Conservation (phyloP, 1,140 invertebrate species). For the Drosophila simulans region DNA sequence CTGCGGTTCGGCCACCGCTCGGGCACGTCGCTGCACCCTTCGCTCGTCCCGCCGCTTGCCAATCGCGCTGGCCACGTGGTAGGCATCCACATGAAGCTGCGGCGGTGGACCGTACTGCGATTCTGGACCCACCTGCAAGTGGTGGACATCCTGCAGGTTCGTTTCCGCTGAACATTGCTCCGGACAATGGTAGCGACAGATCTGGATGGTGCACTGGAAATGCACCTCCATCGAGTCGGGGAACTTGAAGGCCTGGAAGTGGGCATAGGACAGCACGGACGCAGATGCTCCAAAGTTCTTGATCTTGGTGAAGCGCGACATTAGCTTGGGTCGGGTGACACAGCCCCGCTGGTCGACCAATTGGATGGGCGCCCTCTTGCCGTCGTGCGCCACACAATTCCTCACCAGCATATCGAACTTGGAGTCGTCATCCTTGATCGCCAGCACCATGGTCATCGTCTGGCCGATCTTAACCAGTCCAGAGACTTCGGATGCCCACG, state of each 20-base stretch:
- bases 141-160: slow-evolving; percentile 85
- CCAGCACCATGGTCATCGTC: slow-evolving; percentile 98
- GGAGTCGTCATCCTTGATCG: slow-evolving; percentile 97
- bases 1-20: slow-evolving; percentile 87
- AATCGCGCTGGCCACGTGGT: slow-evolving; percentile 85
- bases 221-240: slow-evolving; percentile 98
- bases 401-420: slow-evolving; percentile 98
- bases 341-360: slow-evolving; percentile 96
- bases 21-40: slow-evolving; percentile 88
- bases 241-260: slow-evolving; percentile 98
- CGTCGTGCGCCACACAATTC: slow-evolving; percentile 97
- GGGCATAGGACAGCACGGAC: slow-evolving; percentile 95
- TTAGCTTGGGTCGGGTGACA: slow-evolving; percentile 95
- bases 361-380: slow-evolving; percentile 97
- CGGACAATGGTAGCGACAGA: slow-evolving; percentile 96
- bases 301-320: slow-evolving; percentile 97
- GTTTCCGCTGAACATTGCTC: slow-evolving; percentile 91
- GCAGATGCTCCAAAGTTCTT: slow-evolving; percentile 97
- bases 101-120: slow-evolving; percentile 89
- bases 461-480: slow-evolving; percentile 97
- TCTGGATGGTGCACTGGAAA: slow-evolving; percentile 98
- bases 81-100: slow-evolving; percentile 86
- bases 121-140: slow-evolving; percentile 86
- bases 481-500: slow-evolving; percentile 97
- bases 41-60: slow-evolving; percentile 91